phyloP scores from a whole-genome alignment of 2,113 vertebrate genomes.

The Tichodroma muraria region DNA sequence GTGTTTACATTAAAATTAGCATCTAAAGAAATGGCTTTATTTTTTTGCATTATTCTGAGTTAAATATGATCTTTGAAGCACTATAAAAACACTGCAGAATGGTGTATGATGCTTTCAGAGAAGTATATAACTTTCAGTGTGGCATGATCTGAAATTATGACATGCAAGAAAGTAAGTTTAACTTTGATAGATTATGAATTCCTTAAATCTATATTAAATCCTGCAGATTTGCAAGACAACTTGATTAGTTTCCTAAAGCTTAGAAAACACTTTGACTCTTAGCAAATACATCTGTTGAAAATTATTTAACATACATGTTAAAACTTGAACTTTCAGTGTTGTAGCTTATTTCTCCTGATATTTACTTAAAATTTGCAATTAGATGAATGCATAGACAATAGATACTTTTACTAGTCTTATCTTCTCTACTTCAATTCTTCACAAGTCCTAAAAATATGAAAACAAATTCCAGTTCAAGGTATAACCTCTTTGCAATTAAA shows the following conservation, averaged over 20 bases:
- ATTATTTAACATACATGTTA: not conserved
- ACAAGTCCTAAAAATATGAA: not conserved
- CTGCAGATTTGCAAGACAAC: not conserved
- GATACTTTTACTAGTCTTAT: not conserved
- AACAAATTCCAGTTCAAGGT: not conserved
- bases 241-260: not conserved
- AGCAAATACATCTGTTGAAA: not conserved
- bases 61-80: not conserved
- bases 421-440: not conserved
- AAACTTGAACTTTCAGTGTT: not conserved
- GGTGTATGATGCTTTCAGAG: not conserved
- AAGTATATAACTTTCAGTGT: not conserved
- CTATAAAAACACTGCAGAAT: not conserved
- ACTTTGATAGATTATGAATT: not conserved
- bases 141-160: not conserved
- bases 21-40: not conserved
- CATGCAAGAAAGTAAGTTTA: not conserved
- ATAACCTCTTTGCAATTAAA: not conserved
- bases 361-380: not conserved
- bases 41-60: not conserved
- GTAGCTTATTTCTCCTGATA: not conserved
- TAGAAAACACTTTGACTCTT: not conserved
- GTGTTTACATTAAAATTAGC: not conserved
- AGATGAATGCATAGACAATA: not conserved
- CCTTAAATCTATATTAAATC: not conserved